phyloP scores from a whole-genome alignment of 1,140 invertebrate genomes.

The Eurytemora carolleeae region DNA sequence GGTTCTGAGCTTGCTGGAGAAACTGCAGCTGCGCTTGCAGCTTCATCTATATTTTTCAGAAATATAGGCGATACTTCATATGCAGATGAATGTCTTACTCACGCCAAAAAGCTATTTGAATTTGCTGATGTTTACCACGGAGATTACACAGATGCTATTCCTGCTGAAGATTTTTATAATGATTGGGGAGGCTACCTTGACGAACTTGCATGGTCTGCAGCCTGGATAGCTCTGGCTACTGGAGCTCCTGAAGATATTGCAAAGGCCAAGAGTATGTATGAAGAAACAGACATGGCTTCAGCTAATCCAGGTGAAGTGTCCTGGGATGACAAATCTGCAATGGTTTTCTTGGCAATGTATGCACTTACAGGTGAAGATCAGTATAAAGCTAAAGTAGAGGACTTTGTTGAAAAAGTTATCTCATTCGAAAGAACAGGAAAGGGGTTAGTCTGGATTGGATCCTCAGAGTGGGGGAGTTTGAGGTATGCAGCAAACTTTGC shows the following conservation, averaged over 20 bases:
- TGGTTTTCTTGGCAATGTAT: too few relatives aligned
- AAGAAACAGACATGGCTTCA: constrained; percentile 30
- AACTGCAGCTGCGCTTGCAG: constrained; percentile 27
- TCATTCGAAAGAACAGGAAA: too few relatives aligned
- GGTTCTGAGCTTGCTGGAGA: constrained; percentile 28
- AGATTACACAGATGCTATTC: constrained; percentile 25
- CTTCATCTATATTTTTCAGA: constrained; percentile 25
- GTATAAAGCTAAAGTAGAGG: too few relatives aligned
- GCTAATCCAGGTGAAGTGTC: background rate
- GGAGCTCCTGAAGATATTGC: constrained; percentile 31
- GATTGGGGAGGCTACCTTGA: constrained; percentile 20
- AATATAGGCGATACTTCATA: constrained; percentile 21
- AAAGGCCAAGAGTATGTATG: constrained; percentile 32
- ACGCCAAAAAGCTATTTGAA: constrained; percentile 25
- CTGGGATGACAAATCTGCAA: background rate
- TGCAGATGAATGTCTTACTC: constrained; percentile 20
- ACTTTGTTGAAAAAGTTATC: too few relatives aligned
- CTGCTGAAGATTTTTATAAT: constrained; percentile 23
- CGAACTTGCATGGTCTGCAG: constrained; percentile 19
- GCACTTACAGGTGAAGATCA: too few relatives aligned
- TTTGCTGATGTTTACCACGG: constrained; percentile 25
- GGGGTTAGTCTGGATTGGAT: too few relatives aligned
- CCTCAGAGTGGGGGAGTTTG: too few relatives aligned
- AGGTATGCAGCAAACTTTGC: too few relatives aligned
- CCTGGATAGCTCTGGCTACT: constrained; percentile 21